Evolutionary conservation across 37 sponge, comb jelly and placozoan genomes (phyloP).

Genomic region (Theonella swinhoei): DNA sequence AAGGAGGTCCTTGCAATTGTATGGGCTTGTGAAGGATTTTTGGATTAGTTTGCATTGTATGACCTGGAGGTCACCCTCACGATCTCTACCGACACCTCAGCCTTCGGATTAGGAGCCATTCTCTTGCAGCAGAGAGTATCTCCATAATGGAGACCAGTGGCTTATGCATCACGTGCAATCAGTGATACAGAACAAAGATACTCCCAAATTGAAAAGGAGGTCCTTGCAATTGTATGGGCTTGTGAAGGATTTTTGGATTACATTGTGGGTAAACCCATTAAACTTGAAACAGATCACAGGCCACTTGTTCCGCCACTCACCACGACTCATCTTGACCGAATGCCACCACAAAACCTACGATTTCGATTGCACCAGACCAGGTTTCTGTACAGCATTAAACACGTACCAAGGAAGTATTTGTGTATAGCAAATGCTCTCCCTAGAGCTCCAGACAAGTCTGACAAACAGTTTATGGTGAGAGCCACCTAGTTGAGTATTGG

Average conservation of each 20-base stretch:
- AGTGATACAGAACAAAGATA: conserved; percentile 16
- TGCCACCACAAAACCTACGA: conserved; percentile 40
- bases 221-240: no score
- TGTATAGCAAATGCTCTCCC: conserved; percentile 37
- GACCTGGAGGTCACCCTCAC: conserved; percentile 14
- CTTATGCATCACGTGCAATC: conserved; percentile 20
- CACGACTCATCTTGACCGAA: conserved; percentile 7
- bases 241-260: conserved; percentile 25
- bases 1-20: no score
- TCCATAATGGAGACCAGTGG: conserved; percentile 35
- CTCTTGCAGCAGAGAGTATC: no score
- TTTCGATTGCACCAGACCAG: conserved; percentile 42
- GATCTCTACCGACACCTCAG: conserved; percentile 41
- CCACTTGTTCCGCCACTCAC: conserved; percentile 48
- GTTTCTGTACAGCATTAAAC: conserved; percentile 17
- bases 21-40: no score
- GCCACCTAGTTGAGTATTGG: conserved; percentile 20
- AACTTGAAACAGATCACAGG: conserved; percentile 48
- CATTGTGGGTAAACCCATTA: conserved; percentile 23
- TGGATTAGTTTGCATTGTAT: conserved; percentile 10
- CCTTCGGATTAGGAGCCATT: no score
- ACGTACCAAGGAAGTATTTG: conserved; percentile 28
- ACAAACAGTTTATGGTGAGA: no score
- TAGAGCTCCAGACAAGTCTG: conserved; percentile 25
- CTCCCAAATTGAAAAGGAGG: no score